Evolutionary conservation across 2,888 invertebrate species (phyloP), one percentile per base, ranked within the genome.

Genomic region (Leucania comma): DNA sequence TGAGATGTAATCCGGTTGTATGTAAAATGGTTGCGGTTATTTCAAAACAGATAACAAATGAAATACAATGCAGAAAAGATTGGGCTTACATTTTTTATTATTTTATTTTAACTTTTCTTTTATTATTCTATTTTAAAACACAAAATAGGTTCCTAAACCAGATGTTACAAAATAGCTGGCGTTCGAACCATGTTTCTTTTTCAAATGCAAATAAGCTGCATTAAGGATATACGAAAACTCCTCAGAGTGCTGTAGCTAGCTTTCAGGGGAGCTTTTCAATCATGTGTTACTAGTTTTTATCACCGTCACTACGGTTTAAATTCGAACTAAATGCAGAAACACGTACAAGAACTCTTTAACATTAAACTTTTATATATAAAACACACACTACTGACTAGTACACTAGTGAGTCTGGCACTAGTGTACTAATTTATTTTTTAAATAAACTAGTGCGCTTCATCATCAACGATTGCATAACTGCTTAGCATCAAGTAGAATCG

Each of bases 171-270:
- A 68, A 42, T 59, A 48, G 17, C 20, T 38, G 24, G 32, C 51
- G 46, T 75, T 68, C 60, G 35, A 68, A 61, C 1, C 56, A 24
- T 46, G 50, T 68, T 57, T 12, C 68, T 51, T 68, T 73, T 75
- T 67, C 56, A 74, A 74, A 74, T 74, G 60, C 56, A 73, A 67
- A 75, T 75, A 56, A 66, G 42, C 32, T 67, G 59, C 59, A 56
- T 51, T 61, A 57, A 42, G 32, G 22, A 35, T 50, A 48, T 24
- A 74, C 61, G 42, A 46, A 57, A 61, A 48, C 68, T 42, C 75
- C 29, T 53, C 48, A 29, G 29, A 74, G 53, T 75, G 38, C 29
- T 48, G 32, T 50, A 62, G 38, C 68, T 48, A 42, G 68, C 26
- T 53, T 75, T 58, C 57, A 53, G 32, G 12, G 35, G n/a, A 51